Conservation (phyloP, 2,797 vertebrate genomes). For the Cyclura pinguis region DNA sequence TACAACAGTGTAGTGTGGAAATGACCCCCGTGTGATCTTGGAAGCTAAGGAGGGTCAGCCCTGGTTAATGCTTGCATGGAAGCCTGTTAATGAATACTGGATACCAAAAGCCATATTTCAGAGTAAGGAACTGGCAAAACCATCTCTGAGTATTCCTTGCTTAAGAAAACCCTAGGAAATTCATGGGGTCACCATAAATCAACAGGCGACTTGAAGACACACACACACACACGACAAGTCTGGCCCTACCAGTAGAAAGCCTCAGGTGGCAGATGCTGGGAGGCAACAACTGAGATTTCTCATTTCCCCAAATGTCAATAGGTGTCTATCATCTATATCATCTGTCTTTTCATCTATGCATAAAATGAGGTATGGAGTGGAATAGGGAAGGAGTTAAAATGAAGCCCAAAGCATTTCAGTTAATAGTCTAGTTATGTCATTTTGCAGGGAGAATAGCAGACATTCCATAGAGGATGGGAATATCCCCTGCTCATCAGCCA, state of each 20-base stretch:
- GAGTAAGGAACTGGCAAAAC: too few relatives aligned
- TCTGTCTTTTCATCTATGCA: background rate
- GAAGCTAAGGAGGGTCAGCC: too few relatives aligned
- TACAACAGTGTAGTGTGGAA: too few relatives aligned
- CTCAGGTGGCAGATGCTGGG: background rate
- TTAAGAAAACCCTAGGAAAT: too few relatives aligned
- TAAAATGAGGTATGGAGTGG: background rate
- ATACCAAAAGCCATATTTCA: too few relatives aligned
- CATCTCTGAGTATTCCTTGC: too few relatives aligned
- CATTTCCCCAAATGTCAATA: background rate
- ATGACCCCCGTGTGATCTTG: too few relatives aligned
- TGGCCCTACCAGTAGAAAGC: background rate
- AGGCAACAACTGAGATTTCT: background rate
- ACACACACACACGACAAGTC: background rate
- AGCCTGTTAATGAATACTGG: too few relatives aligned
- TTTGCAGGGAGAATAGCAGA: background rate
- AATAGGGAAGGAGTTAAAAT: background rate
- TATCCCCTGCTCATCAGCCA: background rate
- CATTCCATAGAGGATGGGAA: background rate
- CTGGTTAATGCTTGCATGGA: too few relatives aligned
- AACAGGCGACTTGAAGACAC: too few relatives aligned
- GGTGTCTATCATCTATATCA: too few relatives aligned
- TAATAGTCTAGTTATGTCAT: background rate
- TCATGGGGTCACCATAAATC: too few relatives aligned
- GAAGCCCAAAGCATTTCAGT: background rate